Conservation (phyloP, 2,888 invertebrate species). For the Tetranychus truncatus region DNA sequence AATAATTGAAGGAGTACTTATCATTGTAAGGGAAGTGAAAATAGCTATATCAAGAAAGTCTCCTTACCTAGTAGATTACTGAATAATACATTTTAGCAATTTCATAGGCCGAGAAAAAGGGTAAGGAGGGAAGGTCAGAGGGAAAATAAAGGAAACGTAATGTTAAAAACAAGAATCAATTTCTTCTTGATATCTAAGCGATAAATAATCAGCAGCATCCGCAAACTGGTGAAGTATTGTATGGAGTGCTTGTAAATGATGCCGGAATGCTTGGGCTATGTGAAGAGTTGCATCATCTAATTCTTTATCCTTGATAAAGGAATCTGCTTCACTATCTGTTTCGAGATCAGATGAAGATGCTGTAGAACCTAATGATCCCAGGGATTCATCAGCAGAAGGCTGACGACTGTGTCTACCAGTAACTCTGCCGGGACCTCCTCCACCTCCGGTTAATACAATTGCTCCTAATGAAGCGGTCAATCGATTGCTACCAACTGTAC, state of each 20-base stretch:
- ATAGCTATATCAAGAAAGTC: background rate
- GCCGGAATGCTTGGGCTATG: conserved; percentile 31
- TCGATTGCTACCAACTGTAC: background rate
- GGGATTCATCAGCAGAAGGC: conserved; percentile 25
- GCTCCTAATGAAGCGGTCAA: background rate
- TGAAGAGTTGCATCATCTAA: conserved; percentile 27
- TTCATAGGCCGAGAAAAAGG: background rate
- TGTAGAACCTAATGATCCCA: conserved; percentile 26
- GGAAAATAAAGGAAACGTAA: background rate
- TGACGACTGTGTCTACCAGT: conserved; percentile 25
- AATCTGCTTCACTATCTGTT: conserved; percentile 27
- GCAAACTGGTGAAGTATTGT: conserved; percentile 32
- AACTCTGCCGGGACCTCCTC: conserved; percentile 10
- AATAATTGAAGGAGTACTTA: too few species aligned
- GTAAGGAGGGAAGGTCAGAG: background rate
- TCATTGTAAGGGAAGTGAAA: background rate
- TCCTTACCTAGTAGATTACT: background rate
- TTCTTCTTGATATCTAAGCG: conserved; percentile 32
- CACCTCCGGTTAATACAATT: background rate
- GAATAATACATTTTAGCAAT: too few species aligned
- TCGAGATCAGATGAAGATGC: conserved; percentile 26
- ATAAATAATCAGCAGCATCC: conserved; percentile 32
- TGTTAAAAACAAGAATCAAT: conserved; percentile 24
- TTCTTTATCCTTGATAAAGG: conserved; percentile 25
- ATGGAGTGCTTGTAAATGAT: conserved; percentile 32